phyloP scores from a whole-genome alignment of 2,888 invertebrate species.

The Ornithoptera alexandrae region DNA sequence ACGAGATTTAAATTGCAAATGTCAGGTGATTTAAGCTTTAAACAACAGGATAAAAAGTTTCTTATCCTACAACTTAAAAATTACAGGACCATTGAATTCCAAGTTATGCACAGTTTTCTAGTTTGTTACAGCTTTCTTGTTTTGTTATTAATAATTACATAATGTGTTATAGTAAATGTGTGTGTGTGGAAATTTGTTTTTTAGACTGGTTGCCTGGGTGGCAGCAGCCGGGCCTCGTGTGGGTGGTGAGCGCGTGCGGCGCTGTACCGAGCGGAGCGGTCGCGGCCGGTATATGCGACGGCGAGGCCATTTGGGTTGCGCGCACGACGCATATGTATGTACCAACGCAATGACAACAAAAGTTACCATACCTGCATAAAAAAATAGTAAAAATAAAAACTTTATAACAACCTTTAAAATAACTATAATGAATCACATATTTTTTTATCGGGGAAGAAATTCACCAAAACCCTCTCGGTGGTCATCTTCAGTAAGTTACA shows the following conservation, averaged over 20 bases:
- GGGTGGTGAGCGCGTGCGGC: constrained; percentile 70
- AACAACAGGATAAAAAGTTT: not conserved
- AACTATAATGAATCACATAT: too few relatives aligned
- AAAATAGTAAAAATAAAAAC: too few relatives aligned
- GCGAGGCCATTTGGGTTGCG: constrained; percentile 64
- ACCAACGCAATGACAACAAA: not conserved
- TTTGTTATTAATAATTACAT: not conserved
- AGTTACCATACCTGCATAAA: not conserved
- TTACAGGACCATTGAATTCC: too few relatives aligned
- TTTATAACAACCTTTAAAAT: too few relatives aligned
- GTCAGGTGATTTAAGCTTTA: constrained; percentile 46
- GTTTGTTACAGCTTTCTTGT: too few relatives aligned
- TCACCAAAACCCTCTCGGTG: too few relatives aligned
- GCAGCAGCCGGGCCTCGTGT: constrained; percentile 57
- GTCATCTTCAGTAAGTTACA: too few relatives aligned
- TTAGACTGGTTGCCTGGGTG: constrained; percentile 59
- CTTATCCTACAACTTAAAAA: not conserved
- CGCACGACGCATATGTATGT: constrained; percentile 62
- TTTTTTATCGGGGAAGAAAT: too few relatives aligned
- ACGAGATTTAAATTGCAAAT: constrained; percentile 55
- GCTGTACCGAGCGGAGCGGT: constrained; percentile 71
- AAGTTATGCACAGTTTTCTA: too few relatives aligned
- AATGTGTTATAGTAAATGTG: too few relatives aligned
- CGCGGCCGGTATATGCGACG: constrained; percentile 56
- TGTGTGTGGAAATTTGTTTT: too few relatives aligned